Evolutionary conservation across 2,888 invertebrate genomes (phyloP), one percentile per base, ranked within the genome.

Genomic region (Oxytorus armatus): DNA sequence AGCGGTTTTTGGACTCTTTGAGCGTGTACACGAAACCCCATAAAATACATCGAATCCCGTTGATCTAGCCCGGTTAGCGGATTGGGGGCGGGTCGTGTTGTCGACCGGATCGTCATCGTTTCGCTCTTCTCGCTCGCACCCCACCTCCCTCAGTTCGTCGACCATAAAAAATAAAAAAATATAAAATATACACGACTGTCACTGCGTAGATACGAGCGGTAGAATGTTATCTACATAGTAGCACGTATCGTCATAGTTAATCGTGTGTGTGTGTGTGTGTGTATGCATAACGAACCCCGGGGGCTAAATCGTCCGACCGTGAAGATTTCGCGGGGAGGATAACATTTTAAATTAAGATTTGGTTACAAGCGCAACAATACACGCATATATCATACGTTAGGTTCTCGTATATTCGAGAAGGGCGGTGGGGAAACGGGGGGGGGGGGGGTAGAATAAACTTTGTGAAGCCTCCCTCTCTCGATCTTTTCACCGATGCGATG

Each of bases 301-400:
- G n/a, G n/a, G 23, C 61, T 21, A 61, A 77, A 68, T 77, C 83
- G 80, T 77, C 79, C 63, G 72, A 82, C 82, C 83, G 80, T 83
- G 44, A 83, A 83, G 83, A 83, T 83, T 82, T 78, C 75, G 79
- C 80, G 74, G 70, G 10, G 73, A 55, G 82, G 82, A 80, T 83
- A 83, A 83, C 73, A 79, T 83, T 83, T 83, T 81, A 82, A 83
- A 83, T 83, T 82, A 83, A 83, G 83, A 82, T 83, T 79, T 75
- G 78, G 79, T 79, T 76, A 69, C 78, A 68, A 79, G 53, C 53
- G 57, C 72, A 36, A 65, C 68, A 53, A 76, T 75, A 74, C 5
- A 73, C 61, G 42, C 63, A 59, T 23, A 11, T 18, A 39, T 42
- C n/a, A n/a, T 33, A 5, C 25, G 11, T 69, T 69, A 25, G 33